Percentiles rank a stretch among this genome's conserved stretches.
Evolutionary conservation across 2,113 vertebrate genomes (phyloP).

Genomic region (Coptodon bakossiorum): DNA sequence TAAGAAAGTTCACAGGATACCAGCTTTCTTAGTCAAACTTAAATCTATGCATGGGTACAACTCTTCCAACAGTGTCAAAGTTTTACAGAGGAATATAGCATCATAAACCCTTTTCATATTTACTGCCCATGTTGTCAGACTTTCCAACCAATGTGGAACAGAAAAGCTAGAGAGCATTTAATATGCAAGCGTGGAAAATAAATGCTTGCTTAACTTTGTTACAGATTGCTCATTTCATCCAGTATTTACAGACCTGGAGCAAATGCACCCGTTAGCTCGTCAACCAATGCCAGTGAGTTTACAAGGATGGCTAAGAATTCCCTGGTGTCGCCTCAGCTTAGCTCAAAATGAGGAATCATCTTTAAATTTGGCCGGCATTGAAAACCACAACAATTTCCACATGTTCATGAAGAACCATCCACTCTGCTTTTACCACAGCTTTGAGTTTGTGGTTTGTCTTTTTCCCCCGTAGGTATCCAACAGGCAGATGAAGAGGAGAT

Average conservation of each 20-base stretch:
- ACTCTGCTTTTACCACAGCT: neutral
- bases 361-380: neutral
- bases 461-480: slow-evolving; percentile 76
- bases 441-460: neutral
- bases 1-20: neutral
- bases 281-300: neutral
- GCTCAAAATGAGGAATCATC: neutral
- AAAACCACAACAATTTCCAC: neutral
- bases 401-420: neutral
- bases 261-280: neutral
- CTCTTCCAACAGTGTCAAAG: neutral
- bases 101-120: slow-evolving; percentile 4
- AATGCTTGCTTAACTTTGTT: neutral
- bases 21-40: neutral
- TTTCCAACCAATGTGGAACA: slow-evolving; percentile 34
- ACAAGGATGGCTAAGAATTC: neutral
- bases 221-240: slow-evolving; percentile 7
- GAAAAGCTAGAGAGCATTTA: slow-evolving; percentile 7
- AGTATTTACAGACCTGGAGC: neutral
- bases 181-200: slow-evolving; percentile 5
- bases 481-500: slow-evolving; percentile 85
- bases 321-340: neutral
- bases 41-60: neutral
- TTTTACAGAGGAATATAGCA: neutral
- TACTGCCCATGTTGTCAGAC: slow-evolving; percentile 6